phyloP scores from a whole-genome alignment of 2,797 vertebrate species.

The Corythornis leucogaster region DNA sequence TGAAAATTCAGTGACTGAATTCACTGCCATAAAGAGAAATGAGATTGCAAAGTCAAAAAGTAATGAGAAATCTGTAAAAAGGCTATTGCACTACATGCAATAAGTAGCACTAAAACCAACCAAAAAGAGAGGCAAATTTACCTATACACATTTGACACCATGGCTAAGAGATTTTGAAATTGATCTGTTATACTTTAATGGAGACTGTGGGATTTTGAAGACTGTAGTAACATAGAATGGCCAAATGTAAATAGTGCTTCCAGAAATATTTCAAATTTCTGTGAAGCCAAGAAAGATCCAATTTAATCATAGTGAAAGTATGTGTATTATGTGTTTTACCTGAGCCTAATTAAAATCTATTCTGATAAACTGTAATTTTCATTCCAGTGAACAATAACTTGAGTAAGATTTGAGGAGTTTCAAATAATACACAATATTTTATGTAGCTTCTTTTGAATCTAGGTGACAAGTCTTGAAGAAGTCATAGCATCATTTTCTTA shows the following conservation, averaged over 20 bases:
- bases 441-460: neutral
- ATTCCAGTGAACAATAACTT: neutral
- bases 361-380: neutral
- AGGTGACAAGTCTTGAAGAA: neutral
- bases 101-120: neutral
- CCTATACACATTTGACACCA: neutral
- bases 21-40: neutral
- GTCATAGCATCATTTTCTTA: neutral
- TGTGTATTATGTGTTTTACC: neutral
- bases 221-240: neutral
- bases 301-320: neutral
- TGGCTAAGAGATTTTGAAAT: neutral
- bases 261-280: neutral
- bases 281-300: neutral
- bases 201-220: neutral
- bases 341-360: neutral
- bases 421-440: neutral
- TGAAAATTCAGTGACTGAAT: neutral
- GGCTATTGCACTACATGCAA: neutral
- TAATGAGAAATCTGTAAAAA: neutral
- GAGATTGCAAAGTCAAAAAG: neutral
- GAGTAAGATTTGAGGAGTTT: neutral
- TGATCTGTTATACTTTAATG: neutral
- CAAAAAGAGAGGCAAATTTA: neutral
- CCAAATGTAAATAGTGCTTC: neutral